Conservation (phyloP, 2,888 invertebrate species). For the Ectobius pallidus region DNA sequence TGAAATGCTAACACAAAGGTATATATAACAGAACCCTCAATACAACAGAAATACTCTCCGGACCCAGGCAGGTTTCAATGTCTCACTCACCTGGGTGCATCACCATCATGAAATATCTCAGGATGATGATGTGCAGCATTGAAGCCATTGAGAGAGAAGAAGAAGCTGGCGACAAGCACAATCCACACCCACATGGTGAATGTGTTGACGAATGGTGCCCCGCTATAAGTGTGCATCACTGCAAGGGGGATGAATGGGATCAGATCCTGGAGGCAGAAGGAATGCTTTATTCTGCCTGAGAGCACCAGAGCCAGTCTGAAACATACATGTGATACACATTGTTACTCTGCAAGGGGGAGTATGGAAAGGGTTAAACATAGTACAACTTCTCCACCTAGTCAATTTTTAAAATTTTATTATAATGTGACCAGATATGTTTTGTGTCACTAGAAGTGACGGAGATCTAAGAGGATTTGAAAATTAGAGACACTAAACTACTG, state of each 20-base stretch:
- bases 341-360: not conserved
- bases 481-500: too few relatives aligned
- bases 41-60: too few relatives aligned
- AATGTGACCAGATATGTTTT: too few relatives aligned
- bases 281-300: not conserved
- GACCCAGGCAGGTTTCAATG: too few relatives aligned
- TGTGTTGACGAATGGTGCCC: conserved; percentile 50
- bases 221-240: conserved; percentile 42
- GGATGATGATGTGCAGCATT: conserved; percentile 84
- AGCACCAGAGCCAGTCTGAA: not conserved
- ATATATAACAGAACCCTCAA: too few relatives aligned
- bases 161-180: conserved; percentile 62
- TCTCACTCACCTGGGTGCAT: conserved; percentile 63
- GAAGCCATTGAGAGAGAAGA: conserved; percentile 68
- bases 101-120: conserved; percentile 79
- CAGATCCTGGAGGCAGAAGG: conserved; percentile 26
- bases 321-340: not conserved
- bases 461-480: too few relatives aligned
- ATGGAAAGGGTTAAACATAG: too few relatives aligned
- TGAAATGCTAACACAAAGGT: too few relatives aligned
- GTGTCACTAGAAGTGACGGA: too few relatives aligned
- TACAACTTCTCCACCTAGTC: not conserved
- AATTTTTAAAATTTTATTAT: too few relatives aligned
- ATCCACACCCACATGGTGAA: conserved; percentile 63
- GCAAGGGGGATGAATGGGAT: conserved; percentile 41